Conservation (phyloP, 2,888 invertebrate genomes). For the Ophraella communa region DNA sequence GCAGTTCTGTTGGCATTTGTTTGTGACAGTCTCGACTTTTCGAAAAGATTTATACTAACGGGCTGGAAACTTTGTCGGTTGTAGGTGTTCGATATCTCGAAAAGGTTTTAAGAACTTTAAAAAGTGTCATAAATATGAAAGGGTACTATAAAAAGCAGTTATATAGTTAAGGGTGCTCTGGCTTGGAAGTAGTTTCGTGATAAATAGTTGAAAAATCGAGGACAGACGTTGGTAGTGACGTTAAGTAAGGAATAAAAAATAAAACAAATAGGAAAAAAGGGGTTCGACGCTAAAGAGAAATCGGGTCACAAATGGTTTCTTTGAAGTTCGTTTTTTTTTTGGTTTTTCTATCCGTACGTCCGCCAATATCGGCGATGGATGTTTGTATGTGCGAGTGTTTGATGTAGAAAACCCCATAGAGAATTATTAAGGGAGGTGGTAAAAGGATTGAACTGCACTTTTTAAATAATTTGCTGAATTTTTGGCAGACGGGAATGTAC, state of each 20-base stretch:
- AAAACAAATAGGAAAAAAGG: neutral
- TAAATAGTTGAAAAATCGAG: constrained; percentile 32
- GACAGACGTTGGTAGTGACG: neutral
- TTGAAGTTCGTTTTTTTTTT: too few relatives aligned
- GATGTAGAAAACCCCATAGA: neutral
- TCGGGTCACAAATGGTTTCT: constrained; percentile 11
- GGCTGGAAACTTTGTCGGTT: constrained; percentile 32
- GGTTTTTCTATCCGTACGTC: constrained; percentile 1
- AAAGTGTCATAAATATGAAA: constrained; percentile 38
- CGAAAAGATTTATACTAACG: constrained; percentile 33
- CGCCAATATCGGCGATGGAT: constrained; percentile 5
- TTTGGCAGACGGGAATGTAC: neutral
- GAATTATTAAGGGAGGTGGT: neutral
- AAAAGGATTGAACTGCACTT: constrained; percentile 3
- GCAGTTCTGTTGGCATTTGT: constrained; percentile 36
- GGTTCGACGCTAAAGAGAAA: constrained; percentile 3
- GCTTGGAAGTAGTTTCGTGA: constrained; percentile 23
- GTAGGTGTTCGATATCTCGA: constrained; percentile 30
- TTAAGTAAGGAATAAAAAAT: neutral
- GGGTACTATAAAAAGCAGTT: constrained; percentile 33
- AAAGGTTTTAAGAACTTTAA: constrained; percentile 33
- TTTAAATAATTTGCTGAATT: neutral
- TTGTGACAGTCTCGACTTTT: constrained; percentile 31
- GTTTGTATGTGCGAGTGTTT: constrained; percentile 3
- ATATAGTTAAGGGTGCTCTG: constrained; percentile 22